Evolutionary conservation across 1,140 invertebrate species (phyloP), one percentile per base, ranked within the genome.

Genomic region (Lucilia sericata): DNA sequence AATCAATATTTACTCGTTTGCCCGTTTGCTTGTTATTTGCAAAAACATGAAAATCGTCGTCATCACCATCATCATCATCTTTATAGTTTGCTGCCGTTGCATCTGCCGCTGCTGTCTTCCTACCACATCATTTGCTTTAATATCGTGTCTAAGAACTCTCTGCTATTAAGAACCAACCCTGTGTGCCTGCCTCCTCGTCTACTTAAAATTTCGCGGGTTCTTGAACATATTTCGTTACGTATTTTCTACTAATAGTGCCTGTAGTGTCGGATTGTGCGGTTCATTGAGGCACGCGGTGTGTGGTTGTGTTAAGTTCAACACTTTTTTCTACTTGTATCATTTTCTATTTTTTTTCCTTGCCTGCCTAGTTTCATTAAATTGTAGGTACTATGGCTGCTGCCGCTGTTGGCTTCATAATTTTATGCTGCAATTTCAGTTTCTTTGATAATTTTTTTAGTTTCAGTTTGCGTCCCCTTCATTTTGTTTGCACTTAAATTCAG

Each of bases 1-100:
- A 80, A 80, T 80, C 76, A 80, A 80, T 80, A 80, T 80, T 80
- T 80, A 80, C 42, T 80, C 42, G 76, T 80, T 80, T 80, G 76
- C 76, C 19, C 76, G 76, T 51, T 80, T 49, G 76, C 42, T 80
- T 80, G 42, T 80, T 80, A 49, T 49, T 51, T 80, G 42, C 42
- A 51, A 49, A 80, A 80, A 80, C 76, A 51, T 80, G 76, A 80
- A 80, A 80, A 80, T 80, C 76, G 76, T 80, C 76, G 76, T 80
- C 76, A 51, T 80, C 76, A 80, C 49, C 76, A 80, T 80, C 76
- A 80, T 80, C 76, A 80, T 80, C 76, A 80, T 49, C 7, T 36
- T 80, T 49, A 49, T 80, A 19, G n/a, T 49, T 80, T 49, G 76
- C 42, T 21, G 14, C n/a, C 42, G 75, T n/a, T 78, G 34, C 17